A percentile compares a stretch with the other conserved stretches of the same genome.
phyloP scores from a whole-genome alignment of 2,888 invertebrate genomes.

The Lysandra bellargus region DNA sequence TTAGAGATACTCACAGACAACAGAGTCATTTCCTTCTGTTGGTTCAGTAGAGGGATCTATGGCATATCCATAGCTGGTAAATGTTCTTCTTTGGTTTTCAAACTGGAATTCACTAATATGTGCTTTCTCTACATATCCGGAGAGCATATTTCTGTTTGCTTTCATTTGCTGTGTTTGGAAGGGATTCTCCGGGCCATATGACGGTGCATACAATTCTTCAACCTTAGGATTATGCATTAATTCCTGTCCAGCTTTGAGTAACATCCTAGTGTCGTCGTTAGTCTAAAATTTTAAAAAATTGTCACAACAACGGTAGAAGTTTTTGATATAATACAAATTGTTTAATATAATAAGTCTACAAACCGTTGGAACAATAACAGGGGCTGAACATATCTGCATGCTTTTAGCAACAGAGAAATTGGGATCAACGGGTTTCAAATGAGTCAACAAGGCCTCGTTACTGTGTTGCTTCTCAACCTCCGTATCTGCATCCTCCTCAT shows the following conservation, averaged over 20 bases:
- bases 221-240: conserved; percentile 94
- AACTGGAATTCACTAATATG: conserved; percentile 98
- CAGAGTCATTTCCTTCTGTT: conserved; percentile 60
- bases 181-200: conserved; percentile 95
- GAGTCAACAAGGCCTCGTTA: conserved; percentile 67
- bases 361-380: conserved; percentile 90
- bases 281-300: conserved; percentile 75
- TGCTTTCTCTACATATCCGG: conserved; percentile 96
- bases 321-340: neutral
- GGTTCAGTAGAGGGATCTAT: conserved; percentile 92
- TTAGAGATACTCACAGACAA: conserved; percentile 66
- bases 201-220: conserved; percentile 96
- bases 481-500: conserved; percentile 79
- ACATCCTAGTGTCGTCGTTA: conserved; percentile 84
- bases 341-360: conserved; percentile 43
- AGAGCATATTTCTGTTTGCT: conserved; percentile 93
- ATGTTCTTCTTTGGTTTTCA: conserved; percentile 97
- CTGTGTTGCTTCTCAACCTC: conserved; percentile 62
- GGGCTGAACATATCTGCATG: conserved; percentile 89
- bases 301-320: conserved; percentile 6
- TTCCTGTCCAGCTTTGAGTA: conserved; percentile 91
- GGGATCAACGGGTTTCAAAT: conserved; percentile 79
- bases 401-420: conserved; percentile 82
- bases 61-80: conserved; percentile 96
- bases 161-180: conserved; percentile 94